Percentiles rank a stretch among this genome's conserved stretches.
Conservation (phyloP, 1,140 invertebrate species). For the Vollenhovia emeryi region DNA sequence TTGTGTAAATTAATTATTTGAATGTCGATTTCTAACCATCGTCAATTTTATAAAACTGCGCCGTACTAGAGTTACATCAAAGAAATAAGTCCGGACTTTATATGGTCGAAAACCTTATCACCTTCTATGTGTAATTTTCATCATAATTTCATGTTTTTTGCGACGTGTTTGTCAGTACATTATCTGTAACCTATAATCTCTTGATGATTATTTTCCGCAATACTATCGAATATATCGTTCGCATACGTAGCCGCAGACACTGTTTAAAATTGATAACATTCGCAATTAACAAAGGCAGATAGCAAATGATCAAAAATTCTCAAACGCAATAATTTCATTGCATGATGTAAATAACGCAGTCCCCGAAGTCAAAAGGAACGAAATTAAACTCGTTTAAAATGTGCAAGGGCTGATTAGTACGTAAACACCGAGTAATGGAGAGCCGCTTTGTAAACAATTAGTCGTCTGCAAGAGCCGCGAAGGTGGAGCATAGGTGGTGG, state of each 20-base stretch:
- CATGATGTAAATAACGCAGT: slow-evolving; percentile 37
- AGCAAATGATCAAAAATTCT: slow-evolving; percentile 55
- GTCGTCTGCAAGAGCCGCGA: slow-evolving; percentile 60
- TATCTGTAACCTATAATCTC: not conserved
- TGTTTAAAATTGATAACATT: slow-evolving; percentile 32
- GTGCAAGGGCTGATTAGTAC: slow-evolving; percentile 65
- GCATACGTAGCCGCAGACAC: slow-evolving; percentile 6
- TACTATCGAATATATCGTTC: not conserved
- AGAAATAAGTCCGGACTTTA: not conserved
- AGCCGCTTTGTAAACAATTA: slow-evolving; percentile 78
- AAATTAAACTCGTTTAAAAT: slow-evolving; percentile 71
- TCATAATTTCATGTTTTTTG: not conserved
- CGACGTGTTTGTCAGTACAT: not conserved
- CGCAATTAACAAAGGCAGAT: slow-evolving; percentile 35
- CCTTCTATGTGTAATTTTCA: not conserved
- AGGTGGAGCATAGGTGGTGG: slow-evolving; percentile 55
- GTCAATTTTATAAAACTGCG: not conserved
- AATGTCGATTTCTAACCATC: not conserved
- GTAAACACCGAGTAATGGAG: slow-evolving; percentile 59
- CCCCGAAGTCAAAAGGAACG: slow-evolving; percentile 30
- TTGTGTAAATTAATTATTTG: slow-evolving; percentile 2
- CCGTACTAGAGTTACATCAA: not conserved
- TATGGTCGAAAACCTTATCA: not conserved
- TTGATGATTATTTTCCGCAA: not conserved
- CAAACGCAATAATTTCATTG: slow-evolving; percentile 54